Base-by-base conservation (phyloP, 2,113 vertebrate species). In the Cebidichthys violaceus region DNA sequence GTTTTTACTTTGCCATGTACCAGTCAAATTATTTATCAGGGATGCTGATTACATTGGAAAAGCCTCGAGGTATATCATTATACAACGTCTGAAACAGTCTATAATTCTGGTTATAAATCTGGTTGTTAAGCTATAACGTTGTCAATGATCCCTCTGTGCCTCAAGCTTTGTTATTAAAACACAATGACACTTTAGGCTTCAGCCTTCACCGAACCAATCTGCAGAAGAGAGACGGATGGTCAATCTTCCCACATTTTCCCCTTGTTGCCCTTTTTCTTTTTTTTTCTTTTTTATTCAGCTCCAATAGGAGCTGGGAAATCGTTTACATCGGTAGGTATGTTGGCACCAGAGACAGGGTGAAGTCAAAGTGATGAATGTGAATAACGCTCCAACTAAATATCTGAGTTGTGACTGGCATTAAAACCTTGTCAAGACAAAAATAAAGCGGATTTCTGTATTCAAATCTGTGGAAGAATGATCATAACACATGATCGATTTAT, bases 51-150 rank as follows among this genome's bases (percentile, higher is more conserved):
- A 65, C 64, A 70, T 70, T 45, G 24, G 45, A 70, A 78, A 33
- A 35, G 45, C 69, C 66, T 69, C 1, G 24, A 75, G 71, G 72
- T 76, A 37, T 24, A 20, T 37, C 64, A 84, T 81, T 24, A 73
- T 41, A 67, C 69, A 75, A 37, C 60, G 73, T 69, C 75, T 79
- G 57, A 66, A 85, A 69, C 43, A 57, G 57, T 60, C 55, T 72
- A 61, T 88, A 85, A 83, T 70, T 80, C 45, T 74, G 33, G 31
- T 75, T 66, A 80, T 86, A 75, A 87, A 88, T 88, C 35, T 85
- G 74, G 54, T 62, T 47, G 43, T 85, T 83, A 77, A 75, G 62
- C 82, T 47, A 61, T 85, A 85, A 75, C 29, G 43, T 59, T 67
- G 68, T 31, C 77, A 83, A 85, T 87, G 77, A 77, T 74, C 54